Evolutionary conservation across 1,140 invertebrate genomes (phyloP), one percentile per base, ranked within the genome.

Genomic region (Anthonomus grandis): DNA sequence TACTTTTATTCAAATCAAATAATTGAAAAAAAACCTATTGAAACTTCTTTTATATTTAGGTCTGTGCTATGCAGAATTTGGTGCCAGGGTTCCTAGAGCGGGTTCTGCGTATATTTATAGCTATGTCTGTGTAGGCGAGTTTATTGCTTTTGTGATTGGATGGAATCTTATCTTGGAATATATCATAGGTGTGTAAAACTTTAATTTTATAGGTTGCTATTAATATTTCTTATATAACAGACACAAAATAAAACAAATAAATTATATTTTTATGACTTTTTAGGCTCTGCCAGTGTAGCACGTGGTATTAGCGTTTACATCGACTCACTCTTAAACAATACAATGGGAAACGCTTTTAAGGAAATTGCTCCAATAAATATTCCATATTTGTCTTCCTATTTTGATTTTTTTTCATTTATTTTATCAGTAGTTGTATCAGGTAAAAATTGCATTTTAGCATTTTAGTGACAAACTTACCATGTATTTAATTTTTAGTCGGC

Each of bases 161-260:
- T 94, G 92, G 92, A 93, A 92, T 79, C 79, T 94, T 22, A 87
- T 95, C 57, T 71, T 95, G 64, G 92, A 95, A 77, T 94, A 95
- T 78, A 84, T 91, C 1, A 93, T 95, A 46, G 91, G 91, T 86
- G 73, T 73, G 41, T n/a, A n/a, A n/a, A n/a, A n/a, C n/a, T n/a
- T n/a, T n/a, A n/a, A n/a, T n/a, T n/a, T n/a, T n/a, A n/a, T n/a
- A n/a, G n/a, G n/a, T n/a, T n/a, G n/a, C n/a, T n/a, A n/a, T n/a
- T n/a, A n/a, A n/a, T n/a, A n/a, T n/a, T n/a, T n/a, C n/a, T n/a
- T n/a, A n/a, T n/a, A n/a, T n/a, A n/a, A n/a, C n/a, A n/a, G 6
- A 31, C 27, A 31, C 6, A 31, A 31, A 31, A 8, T 31, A 31
- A 8, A 31, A 31, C 27, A 31, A n/a, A 4, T 38, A 5, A n/a